These are phyloP conservation scores for Dissostichus mawsoni DNA, from an alignment of 2,113 vertebrate genomes.

Conservation along the genomic window DNA sequence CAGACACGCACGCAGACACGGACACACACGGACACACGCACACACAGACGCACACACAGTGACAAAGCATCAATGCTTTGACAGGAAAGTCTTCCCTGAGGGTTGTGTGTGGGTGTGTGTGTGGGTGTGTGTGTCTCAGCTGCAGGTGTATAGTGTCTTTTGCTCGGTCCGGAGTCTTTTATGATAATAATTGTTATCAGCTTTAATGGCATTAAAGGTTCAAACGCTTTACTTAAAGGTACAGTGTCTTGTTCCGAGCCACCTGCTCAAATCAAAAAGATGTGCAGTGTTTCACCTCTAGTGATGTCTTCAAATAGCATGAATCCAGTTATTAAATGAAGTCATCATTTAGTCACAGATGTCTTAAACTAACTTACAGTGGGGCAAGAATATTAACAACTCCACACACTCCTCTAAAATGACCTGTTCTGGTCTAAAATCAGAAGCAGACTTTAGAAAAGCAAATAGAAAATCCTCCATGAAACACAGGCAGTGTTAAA, in stretches of 20 bases:
- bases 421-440: not conserved
- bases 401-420: too few species aligned
- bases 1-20: too few species aligned
- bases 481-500: not conserved
- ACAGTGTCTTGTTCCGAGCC: too few species aligned
- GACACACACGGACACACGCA: too few species aligned
- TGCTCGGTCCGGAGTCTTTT: conserved; percentile 24
- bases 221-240: not conserved
- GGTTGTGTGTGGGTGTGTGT: not conserved
- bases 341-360: too few species aligned
- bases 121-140: conserved; percentile 29
- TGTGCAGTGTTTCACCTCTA: too few species aligned
- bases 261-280: too few species aligned
- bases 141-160: conserved; percentile 63
- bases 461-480: not conserved
- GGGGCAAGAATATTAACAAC: too few species aligned
- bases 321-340: too few species aligned
- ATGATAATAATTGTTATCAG: conserved; percentile 35
- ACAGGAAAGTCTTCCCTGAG: conserved; percentile 19
- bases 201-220: not conserved
- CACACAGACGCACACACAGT: not conserved
- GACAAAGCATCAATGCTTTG: not conserved
- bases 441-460: not conserved
- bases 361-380: too few species aligned
- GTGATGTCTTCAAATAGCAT: too few species aligned